Evolutionary conservation across 2,797 vertebrate species (phyloP), one percentile per base, ranked within the genome.

Genomic region (Neopelma chrysocephalum): DNA sequence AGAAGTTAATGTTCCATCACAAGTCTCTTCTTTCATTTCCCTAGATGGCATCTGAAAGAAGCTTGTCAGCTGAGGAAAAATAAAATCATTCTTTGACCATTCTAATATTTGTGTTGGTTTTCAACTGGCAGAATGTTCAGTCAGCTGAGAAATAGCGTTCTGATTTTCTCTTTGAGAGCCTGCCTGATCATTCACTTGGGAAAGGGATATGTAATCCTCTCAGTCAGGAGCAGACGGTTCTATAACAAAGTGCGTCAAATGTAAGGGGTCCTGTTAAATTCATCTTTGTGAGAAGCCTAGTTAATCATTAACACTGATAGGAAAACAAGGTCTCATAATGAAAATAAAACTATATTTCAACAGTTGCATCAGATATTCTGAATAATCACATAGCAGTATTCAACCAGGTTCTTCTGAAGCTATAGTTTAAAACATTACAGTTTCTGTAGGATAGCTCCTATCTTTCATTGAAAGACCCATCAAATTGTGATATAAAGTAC

Each of bases 161-260:
- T 82, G 48, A 73, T 84, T 94, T 92, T 96, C 43, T 70, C 42
- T 94, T 45, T 82, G 86, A 77, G 71, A 93, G n/a, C 48, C 66
- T 96, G 85, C 72, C 66, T 56, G 80, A 93, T 94, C 61, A 70
- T 86, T 96, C 83, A 87, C 81, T 94, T 82, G 80, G 92, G 95
- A 86, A 82, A 26, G 48, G 58, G 66, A n/a, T 79, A 17, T 47
- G 60, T 90, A 87, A 90, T 94, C 60, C 77, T 69, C 79, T 82
- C 73, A 73, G 84, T 84, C 70, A 77, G 71, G 60, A 94, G 80
- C 56, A 68, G 40, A 31, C 14, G 0, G 16, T 87, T 88, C 83
- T 89, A 21, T 81, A 87, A 90, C 90, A 27, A 93, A 89, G 60
- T 95, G 40, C 70, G 71, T 64, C 77, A 92, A 21, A 56, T 94